These are phyloP conservation scores for Phalacrocorax brasilianus DNA, from an alignment of 2,113 vertebrate genomes.

Conservation along the genomic window DNA sequence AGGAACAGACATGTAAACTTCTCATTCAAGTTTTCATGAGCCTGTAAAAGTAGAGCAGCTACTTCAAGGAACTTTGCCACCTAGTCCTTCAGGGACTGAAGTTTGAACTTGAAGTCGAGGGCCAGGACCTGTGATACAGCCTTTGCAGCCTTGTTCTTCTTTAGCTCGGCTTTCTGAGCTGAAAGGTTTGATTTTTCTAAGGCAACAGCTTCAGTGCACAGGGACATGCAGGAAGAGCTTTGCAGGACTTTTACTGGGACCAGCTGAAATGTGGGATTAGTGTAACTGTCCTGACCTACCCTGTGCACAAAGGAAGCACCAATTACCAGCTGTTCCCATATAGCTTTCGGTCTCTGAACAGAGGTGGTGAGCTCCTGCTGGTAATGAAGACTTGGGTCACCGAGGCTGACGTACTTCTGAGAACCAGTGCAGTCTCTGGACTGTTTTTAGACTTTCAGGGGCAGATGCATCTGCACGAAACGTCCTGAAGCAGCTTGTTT, in stretches of 20 bases:
- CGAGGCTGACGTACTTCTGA: neutral
- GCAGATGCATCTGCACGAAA: neutral
- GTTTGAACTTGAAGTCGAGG: neutral
- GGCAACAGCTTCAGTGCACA: neutral
- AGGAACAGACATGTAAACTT: neutral
- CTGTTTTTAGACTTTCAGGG: conserved; percentile 3
- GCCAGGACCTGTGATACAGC: neutral
- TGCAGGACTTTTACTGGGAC: neutral
- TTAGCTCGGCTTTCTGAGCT: neutral
- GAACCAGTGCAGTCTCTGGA: neutral
- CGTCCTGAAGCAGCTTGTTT: neutral
- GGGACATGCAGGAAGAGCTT: neutral
- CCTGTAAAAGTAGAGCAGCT: neutral
- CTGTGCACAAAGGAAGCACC: neutral
- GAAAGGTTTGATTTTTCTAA: neutral
- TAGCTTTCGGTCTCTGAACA: neutral
- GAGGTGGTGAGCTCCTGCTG: conserved; percentile 3
- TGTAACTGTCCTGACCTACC: neutral
- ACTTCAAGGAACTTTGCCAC: neutral
- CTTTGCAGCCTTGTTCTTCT: neutral
- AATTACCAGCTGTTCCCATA: neutral
- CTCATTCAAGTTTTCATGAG: neutral
- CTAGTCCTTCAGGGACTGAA: neutral
- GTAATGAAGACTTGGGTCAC: neutral
- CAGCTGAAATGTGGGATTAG: neutral